phyloP scores from a whole-genome alignment of 1,140 invertebrate genomes.

The Drosophila varians region DNA sequence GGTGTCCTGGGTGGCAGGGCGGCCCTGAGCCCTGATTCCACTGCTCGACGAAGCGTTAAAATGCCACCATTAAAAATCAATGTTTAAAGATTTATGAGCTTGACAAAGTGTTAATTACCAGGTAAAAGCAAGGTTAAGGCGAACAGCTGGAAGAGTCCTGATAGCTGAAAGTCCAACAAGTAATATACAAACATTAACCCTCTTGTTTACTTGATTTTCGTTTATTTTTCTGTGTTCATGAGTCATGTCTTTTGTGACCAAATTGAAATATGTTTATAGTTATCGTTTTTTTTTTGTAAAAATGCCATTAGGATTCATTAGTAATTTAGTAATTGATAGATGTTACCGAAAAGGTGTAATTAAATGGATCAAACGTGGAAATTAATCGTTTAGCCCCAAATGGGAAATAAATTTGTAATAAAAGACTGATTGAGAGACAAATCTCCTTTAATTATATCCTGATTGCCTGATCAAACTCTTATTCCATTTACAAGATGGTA shows the following conservation, averaged over 20 bases:
- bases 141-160: not conserved
- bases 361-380: slow-evolving; percentile 14
- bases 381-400: too few relatives aligned
- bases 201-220: slow-evolving; percentile 10
- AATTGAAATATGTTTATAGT: not conserved
- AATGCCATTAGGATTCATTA: slow-evolving; percentile 32
- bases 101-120: slow-evolving; percentile 78
- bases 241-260: not conserved
- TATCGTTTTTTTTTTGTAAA: not conserved
- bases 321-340: slow-evolving; percentile 47
- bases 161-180: slow-evolving; percentile 11
- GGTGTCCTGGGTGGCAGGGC: slow-evolving; percentile 15
- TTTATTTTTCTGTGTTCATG: not conserved
- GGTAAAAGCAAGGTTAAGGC: slow-evolving; percentile 22
- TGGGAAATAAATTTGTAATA: slow-evolving; percentile 25
- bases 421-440: not conserved
- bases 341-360: not conserved
- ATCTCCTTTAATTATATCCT: not conserved
- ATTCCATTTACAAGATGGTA: not conserved
- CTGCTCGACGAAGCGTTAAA: slow-evolving; percentile 65
- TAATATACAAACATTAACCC: slow-evolving; percentile 16
- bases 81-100: slow-evolving; percentile 78
- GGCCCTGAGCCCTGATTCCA: slow-evolving; percentile 12
- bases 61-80: slow-evolving; percentile 79
- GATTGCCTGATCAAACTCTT: not conserved